Conservation (phyloP, 2,113 vertebrate genomes). For the Vanacampus margaritifer region DNA sequence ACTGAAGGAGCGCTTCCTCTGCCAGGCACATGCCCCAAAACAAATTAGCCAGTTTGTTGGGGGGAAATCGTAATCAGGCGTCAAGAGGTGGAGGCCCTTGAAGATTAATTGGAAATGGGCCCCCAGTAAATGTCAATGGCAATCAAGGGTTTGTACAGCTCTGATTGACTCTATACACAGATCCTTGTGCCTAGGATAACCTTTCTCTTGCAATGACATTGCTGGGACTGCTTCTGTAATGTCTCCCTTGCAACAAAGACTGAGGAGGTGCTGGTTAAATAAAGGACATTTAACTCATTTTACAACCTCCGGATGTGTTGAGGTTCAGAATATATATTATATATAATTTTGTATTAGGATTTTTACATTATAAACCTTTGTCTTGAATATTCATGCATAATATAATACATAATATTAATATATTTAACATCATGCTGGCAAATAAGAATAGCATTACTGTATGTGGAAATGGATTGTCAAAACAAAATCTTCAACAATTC, state of each 20-base stretch:
- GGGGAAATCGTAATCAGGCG: slow-evolving; percentile 70
- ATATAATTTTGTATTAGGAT: neutral
- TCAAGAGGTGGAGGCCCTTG: slow-evolving; percentile 76
- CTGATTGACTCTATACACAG: slow-evolving; percentile 74
- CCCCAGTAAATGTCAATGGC: slow-evolving; percentile 78
- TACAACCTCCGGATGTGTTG: slow-evolving; percentile 41
- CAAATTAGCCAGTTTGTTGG: slow-evolving; percentile 77
- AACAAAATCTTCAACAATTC: no score
- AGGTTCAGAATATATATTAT: neutral
- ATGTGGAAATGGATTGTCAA: no score
- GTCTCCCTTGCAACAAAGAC: slow-evolving; percentile 42
- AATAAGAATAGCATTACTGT: no score
- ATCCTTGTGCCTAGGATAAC: slow-evolving; percentile 62
- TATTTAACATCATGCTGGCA: no score
- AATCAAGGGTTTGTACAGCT: slow-evolving; percentile 71
- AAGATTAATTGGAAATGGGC: slow-evolving; percentile 80
- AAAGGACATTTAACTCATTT: slow-evolving; percentile 48
- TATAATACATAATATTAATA: no score
- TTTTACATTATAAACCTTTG: no score
- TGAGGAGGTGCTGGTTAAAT: slow-evolving; percentile 33
- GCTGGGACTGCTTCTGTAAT: slow-evolving; percentile 52
- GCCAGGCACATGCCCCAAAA: slow-evolving; percentile 73
- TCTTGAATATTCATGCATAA: no score
- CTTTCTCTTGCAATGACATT: slow-evolving; percentile 64
- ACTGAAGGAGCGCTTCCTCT: slow-evolving; percentile 57